Evolutionary conservation across 2,888 invertebrate genomes (phyloP).

Genomic region (Invenusta paracnida): DNA sequence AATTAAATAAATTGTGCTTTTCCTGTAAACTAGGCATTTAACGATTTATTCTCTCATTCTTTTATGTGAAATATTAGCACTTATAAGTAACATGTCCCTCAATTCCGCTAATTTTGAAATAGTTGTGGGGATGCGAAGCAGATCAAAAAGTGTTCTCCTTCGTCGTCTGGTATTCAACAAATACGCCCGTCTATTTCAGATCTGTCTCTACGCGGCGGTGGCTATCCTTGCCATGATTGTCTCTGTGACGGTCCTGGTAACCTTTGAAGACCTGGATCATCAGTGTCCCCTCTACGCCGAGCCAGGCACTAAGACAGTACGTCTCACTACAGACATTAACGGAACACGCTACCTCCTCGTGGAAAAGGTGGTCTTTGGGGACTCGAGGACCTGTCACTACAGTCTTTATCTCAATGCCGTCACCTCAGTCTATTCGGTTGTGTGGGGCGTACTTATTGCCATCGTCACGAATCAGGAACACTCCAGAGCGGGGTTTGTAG

Average conservation of each 20-base stretch:
- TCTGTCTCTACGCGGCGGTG: slow-evolving; percentile 34
- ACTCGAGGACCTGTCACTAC: slow-evolving; percentile 39
- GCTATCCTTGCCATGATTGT: slow-evolving; percentile 38
- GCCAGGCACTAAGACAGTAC: not conserved
- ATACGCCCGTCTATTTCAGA: slow-evolving; percentile 31
- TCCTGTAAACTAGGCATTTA: too few species aligned
- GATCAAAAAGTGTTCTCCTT: not conserved
- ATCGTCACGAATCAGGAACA: not conserved
- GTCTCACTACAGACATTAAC: not conserved
- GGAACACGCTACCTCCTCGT: not conserved
- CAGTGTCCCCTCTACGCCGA: slow-evolving; percentile 40
- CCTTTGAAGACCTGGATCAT: slow-evolving; percentile 35
- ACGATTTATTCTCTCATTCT: too few species aligned
- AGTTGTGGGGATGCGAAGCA: not conserved
- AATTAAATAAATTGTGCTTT: too few species aligned
- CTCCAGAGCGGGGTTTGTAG: not conserved
- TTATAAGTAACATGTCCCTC: not conserved
- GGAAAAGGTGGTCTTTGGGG: slow-evolving; percentile 37
- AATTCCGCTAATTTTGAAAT: not conserved
- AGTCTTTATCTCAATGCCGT: slow-evolving; percentile 38
- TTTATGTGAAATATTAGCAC: too few species aligned
- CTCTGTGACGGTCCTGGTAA: slow-evolving; percentile 39
- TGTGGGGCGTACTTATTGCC: slow-evolving; percentile 33
- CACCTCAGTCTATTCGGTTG: slow-evolving; percentile 33
- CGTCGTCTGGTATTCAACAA: slow-evolving; percentile 3